Conservation (phyloP, 2,797 vertebrate species). For the Chelmon rostratus region DNA sequence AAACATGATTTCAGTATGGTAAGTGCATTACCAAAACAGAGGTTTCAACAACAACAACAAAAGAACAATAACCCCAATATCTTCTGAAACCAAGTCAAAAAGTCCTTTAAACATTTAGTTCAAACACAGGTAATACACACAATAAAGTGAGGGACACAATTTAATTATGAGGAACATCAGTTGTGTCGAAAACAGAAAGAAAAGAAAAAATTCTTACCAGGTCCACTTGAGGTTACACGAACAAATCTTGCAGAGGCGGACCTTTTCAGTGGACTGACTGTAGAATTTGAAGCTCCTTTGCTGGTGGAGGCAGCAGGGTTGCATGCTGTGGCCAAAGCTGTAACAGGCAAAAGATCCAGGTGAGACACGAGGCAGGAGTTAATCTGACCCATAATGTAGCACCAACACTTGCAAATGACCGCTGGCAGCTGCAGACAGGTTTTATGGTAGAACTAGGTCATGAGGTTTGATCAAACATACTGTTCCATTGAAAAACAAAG, state of each 20-base stretch:
- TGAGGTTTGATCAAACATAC: conserved; percentile 23
- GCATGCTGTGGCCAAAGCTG: conserved; percentile 63
- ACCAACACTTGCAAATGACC: conserved; percentile 10
- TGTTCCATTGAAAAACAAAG: not conserved
- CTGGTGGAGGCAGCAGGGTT: conserved; percentile 55
- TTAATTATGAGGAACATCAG: not conserved
- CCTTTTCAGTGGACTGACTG: conserved; percentile 58
- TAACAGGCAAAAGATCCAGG: conserved; percentile 51
- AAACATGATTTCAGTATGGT: not conserved
- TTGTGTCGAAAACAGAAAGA: not conserved
- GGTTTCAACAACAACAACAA: not conserved
- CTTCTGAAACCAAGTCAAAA: not conserved
- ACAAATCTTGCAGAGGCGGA: conserved; percentile 46
- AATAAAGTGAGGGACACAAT: not conserved
- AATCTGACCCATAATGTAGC: conserved; percentile 46
- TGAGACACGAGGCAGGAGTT: conserved; percentile 46
- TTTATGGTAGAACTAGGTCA: conserved; percentile 10
- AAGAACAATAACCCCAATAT: not conserved
- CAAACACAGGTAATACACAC: not conserved
- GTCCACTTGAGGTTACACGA: conserved; percentile 20
- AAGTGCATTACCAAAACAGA: not conserved
- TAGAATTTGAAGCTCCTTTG: conserved; percentile 46
- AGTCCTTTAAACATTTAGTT: not conserved
- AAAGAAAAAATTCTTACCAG: conserved; percentile 68
- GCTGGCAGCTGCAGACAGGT: not conserved